phyloP scores from a whole-genome alignment of 92 coral and sea anemone genomes.

The Heliopora coerulea region DNA sequence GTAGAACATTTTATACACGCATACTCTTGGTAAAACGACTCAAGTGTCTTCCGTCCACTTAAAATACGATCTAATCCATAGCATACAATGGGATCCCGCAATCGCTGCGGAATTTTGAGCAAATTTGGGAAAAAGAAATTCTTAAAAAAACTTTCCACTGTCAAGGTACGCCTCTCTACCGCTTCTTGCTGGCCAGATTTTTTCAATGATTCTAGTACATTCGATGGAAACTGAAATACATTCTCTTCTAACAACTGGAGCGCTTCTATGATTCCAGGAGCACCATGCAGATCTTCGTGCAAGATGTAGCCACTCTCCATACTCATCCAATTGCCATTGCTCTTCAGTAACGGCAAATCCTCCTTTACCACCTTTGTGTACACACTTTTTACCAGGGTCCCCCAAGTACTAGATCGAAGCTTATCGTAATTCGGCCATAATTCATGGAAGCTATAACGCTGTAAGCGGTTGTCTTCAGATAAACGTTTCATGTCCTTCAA shows the following conservation, averaged over 20 bases:
- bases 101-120: constrained; percentile 25
- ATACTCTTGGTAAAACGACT: constrained; percentile 4
- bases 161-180: constrained; percentile 59
- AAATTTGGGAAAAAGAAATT: constrained; percentile 70
- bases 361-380: constrained; percentile 58
- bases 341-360: constrained; percentile 47
- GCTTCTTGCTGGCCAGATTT: constrained; percentile 47
- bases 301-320: constrained; percentile 53
- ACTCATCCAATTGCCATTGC: constrained; percentile 64
- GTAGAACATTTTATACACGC: constrained; percentile 21
- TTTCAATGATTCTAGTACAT: constrained; percentile 62
- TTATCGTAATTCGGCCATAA: constrained; percentile 71
- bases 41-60: constrained; percentile 59
- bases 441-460: constrained; percentile 34
- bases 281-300: constrained; percentile 51
- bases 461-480: constrained; percentile 36
- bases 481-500: constrained; percentile 50
- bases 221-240: constrained; percentile 58
- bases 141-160: constrained; percentile 64
- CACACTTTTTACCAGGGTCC: constrained; percentile 57
- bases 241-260: constrained; percentile 49
- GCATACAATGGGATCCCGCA: constrained; percentile 65
- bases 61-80: constrained; percentile 68
- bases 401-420: constrained; percentile 64
- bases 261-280: constrained; percentile 55